phyloP scores from a whole-genome alignment of 2,113 vertebrate genomes.

The Ageneiosus marmoratus region DNA sequence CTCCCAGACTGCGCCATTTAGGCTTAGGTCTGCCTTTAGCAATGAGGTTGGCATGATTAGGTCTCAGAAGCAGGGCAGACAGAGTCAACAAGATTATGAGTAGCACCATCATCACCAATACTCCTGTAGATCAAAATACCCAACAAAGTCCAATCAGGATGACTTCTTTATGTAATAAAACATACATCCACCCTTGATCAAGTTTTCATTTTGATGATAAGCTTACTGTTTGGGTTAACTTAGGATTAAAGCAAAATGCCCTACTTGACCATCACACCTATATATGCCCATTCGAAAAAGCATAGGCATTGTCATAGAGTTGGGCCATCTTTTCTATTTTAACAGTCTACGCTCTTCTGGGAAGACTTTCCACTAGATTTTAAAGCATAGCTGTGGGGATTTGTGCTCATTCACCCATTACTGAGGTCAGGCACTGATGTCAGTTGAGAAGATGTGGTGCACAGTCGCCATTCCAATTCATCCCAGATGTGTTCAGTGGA shows the following conservation, averaged over 20 bases:
- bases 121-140: slow-evolving; percentile 52
- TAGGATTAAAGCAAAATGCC: not conserved
- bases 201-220: not conserved
- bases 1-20: slow-evolving; percentile 84
- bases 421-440: not conserved
- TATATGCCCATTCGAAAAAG: not conserved
- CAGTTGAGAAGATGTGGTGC: not conserved
- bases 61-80: slow-evolving; percentile 78
- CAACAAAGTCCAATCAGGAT: not conserved
- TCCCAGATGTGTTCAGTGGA: not conserved
- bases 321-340: not conserved
- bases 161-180: not conserved
- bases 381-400: not conserved
- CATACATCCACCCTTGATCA: not conserved
- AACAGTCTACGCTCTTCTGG: not conserved
- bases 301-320: not conserved
- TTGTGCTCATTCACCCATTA: not conserved
- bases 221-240: not conserved
- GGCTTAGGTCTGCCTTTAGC: slow-evolving; percentile 75
- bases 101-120: slow-evolving; percentile 76
- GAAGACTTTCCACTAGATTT: not conserved
- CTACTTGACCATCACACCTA: not conserved
- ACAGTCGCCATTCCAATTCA: not conserved
- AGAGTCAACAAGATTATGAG: slow-evolving; percentile 70
- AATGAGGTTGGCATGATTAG: slow-evolving; percentile 60